Conservation (phyloP, 2,888 invertebrate genomes). For the Leptinotarsa peninsularis region DNA sequence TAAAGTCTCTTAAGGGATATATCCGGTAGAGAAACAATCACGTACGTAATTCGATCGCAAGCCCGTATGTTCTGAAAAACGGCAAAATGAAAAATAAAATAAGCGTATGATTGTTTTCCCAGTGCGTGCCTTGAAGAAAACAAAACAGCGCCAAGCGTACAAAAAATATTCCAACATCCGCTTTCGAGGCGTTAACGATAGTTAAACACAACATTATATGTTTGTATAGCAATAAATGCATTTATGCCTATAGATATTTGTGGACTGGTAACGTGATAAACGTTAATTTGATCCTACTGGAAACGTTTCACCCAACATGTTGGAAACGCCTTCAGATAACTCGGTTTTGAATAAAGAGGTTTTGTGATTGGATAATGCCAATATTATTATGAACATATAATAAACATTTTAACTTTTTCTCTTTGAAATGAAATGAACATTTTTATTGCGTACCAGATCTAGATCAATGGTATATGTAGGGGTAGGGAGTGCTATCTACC, state of each 20-base stretch:
- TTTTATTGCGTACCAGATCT: no score
- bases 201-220: conserved; percentile 47
- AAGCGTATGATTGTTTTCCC: conserved; percentile 45
- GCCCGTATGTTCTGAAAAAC: conserved; percentile 37
- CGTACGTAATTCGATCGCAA: conserved; percentile 43
- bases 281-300: background rate
- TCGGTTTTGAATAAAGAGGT: background rate
- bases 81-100: conserved; percentile 40
- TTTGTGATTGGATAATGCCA: background rate
- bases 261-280: conserved; percentile 22
- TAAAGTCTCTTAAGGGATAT: conserved; percentile 49
- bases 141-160: conserved; percentile 41
- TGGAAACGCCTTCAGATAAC: background rate
- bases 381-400: background rate
- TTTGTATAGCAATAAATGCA: conserved; percentile 42
- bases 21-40: conserved; percentile 48
- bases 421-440: no score
- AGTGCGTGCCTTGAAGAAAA: conserved; percentile 47
- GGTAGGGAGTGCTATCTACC: no score
- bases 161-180: conserved; percentile 50
- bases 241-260: conserved; percentile 38
- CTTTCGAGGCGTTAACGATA: conserved; percentile 46
- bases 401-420: no score
- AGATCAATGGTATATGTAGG: no score
- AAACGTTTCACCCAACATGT: background rate